Percentiles rank a stretch among this genome's conserved stretches.
These are phyloP conservation scores for Leptinotarsa undecemlineata DNA, from an alignment of 1,140 invertebrate genomes.

Conservation along the genomic window DNA sequence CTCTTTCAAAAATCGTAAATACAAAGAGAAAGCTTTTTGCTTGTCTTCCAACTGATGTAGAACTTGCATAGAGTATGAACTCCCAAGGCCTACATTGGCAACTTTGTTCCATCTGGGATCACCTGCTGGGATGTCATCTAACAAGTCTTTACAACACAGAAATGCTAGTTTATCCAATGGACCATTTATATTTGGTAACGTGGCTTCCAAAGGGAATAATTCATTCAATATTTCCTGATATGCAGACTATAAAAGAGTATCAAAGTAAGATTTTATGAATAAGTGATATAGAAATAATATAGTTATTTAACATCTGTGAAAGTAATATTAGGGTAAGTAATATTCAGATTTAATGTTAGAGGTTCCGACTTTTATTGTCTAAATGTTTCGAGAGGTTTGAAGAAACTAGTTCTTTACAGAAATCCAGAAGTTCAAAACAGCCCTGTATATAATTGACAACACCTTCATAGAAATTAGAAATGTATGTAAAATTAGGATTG, in stretches of 20 bases:
- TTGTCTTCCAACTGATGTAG: conserved; percentile 84
- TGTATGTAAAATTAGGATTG: too few relatives aligned
- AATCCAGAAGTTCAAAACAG: too few relatives aligned
- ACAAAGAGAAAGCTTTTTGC: conserved; percentile 75
- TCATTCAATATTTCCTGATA: conserved; percentile 69
- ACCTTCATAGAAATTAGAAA: too few relatives aligned
- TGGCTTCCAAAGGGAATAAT: conserved; percentile 62
- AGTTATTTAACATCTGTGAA: conserved; percentile 26
- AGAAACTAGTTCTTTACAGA: too few relatives aligned
- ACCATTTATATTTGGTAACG: conserved; percentile 59
- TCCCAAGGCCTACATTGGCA: conserved; percentile 57
- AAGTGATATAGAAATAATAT: conserved; percentile 13
- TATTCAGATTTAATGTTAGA: too few relatives aligned
- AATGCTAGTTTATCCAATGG: conserved; percentile 70
- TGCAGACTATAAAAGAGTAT: conserved; percentile 57
- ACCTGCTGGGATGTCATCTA: conserved; percentile 85
- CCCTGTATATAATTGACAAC: too few relatives aligned
- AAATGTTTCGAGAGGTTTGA: too few relatives aligned
- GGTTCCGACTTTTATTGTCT: too few relatives aligned
- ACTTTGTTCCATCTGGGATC: conserved; percentile 79
- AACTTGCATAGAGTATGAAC: conserved; percentile 77
- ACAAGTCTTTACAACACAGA: conserved; percentile 75
- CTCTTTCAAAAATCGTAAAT: conserved; percentile 76
- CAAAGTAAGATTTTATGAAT: conserved; percentile 14
- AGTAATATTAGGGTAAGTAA: not conserved